Evolutionary conservation across 1,140 invertebrate genomes (phyloP).

Genomic region (roundworm (Caenorhabditis elegans)): WBcel235 BX284603.4:5769001-5769500

Average conservation of each 20-base stretch:
- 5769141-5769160: neutral
- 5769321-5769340: neutral
- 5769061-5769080: neutral
- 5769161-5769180: too few species aligned
- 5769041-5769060: slow-evolving; percentile 16
- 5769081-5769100: slow-evolving; percentile 33
- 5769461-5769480: too few species aligned
- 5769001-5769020: too few species aligned
- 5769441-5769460: too few species aligned
- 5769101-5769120: slow-evolving; percentile 25
- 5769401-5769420: too few species aligned
- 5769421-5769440: too few species aligned
- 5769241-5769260: neutral
- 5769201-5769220: slow-evolving; percentile 18
- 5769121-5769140: neutral
- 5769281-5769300: neutral
- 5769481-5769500: too few species aligned
- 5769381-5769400: too few species aligned
- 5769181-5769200: neutral
- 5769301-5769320: neutral
- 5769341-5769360: neutral
- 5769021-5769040: neutral
- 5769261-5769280: slow-evolving; percentile 7
- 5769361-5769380: too few species aligned
- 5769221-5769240: slow-evolving; percentile 24